Evolutionary conservation across 2,797 vertebrate species (phyloP), one percentile per base, ranked within the genome.

Genomic region (Morus bassanus): DNA sequence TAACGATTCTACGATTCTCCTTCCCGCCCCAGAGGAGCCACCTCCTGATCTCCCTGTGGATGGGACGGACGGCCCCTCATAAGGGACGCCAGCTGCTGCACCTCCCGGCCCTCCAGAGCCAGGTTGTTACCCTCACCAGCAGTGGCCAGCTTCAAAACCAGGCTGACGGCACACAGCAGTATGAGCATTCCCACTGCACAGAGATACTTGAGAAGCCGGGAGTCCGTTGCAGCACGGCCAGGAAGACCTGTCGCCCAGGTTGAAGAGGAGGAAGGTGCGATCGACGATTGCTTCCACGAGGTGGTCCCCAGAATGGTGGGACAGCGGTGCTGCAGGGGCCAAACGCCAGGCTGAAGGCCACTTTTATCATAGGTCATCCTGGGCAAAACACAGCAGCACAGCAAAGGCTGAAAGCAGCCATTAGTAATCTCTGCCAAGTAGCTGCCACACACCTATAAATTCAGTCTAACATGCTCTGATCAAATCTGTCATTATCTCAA

Each of bases 281-380:
- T 51, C 1, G 2, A 3, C 0, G 2, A 11, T 11, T 43, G 37
- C 45, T 18, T 43, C 30, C 70, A 50, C 1, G 2, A n/a, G 50
- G 31, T 35, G 22, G 43, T 75, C 35, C 37, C 63, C 0, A 2
- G 59, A 64, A 60, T 0, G 0, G 43, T 74, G 70, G 35, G 60
- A 48, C 2, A 2, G 76, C 50, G 43, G 18, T 0, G 2, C 51
- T 59, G 60, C 19, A 28, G 45, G 15, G 27, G 37, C 45, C 53
- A 45, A 67, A 59, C 2, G 3, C 45, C 33, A 74, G 23, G 37
- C 24, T 67, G 24, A 74, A 59, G 19, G 39, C 23, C 16, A 8
- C 31, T 79, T 79, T 64, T 79, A 33, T 14, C 33, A 2, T 45
- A 43, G 12, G 23, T 46, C 7, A 11, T 9, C 39, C n/a, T 21